These are phyloP conservation scores for Tetranychus piercei DNA, from an alignment of 2,888 invertebrate species.

Conservation along the genomic window DNA sequence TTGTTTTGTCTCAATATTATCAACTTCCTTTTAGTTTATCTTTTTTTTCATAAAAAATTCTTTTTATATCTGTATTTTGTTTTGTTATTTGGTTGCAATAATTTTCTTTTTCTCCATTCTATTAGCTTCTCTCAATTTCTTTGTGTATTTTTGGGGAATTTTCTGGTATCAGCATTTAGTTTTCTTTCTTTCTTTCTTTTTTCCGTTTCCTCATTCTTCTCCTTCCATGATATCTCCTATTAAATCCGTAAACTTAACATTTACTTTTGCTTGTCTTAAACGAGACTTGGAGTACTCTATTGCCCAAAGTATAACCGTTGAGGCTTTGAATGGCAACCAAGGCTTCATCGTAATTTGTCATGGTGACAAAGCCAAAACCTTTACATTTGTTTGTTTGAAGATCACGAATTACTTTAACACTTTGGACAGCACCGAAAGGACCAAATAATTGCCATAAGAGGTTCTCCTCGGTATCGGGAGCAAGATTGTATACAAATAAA, in stretches of 20 bases:
- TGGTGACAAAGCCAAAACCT: conserved; percentile 93
- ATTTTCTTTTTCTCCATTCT: background rate
- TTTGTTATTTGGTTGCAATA: too few relatives aligned
- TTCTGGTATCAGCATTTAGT: background rate
- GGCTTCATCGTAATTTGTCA: conserved; percentile 95
- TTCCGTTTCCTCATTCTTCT: background rate
- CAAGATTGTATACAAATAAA: conserved; percentile 79
- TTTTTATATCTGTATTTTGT: too few relatives aligned
- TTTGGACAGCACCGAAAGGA: conserved; percentile 90
- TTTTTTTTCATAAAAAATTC: too few relatives aligned
- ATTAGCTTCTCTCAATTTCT: background rate
- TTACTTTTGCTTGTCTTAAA: conserved; percentile 52
- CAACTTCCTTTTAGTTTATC: too few relatives aligned
- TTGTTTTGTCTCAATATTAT: too few relatives aligned
- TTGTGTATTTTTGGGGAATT: too few relatives aligned
- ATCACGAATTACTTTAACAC: conserved; percentile 89
- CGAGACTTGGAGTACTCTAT: conserved; percentile 87
- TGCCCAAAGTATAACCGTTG: conserved; percentile 85
- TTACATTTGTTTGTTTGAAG: conserved; percentile 90
- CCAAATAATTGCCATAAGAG: conserved; percentile 86
- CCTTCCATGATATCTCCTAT: background rate
- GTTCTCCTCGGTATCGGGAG: conserved; percentile 76
- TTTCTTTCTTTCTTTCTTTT: background rate
- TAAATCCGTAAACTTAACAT: background rate
- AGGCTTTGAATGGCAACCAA: conserved; percentile 86